Evolutionary conservation across 2,888 invertebrate genomes (phyloP).

Genomic region (Agapostemon virescens): DNA sequence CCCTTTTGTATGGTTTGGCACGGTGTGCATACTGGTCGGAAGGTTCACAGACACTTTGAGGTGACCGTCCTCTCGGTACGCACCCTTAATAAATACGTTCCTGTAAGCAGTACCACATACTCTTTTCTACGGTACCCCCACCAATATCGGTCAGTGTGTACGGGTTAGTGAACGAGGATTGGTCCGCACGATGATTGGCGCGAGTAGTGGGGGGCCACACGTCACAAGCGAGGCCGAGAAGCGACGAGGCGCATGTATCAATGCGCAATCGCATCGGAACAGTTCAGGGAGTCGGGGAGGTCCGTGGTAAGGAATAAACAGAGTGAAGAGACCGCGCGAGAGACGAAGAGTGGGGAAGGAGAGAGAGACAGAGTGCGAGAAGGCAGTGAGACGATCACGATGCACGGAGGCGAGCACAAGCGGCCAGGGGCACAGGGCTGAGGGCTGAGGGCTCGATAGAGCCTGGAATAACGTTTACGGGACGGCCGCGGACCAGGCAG

Average conservation of each 20-base stretch:
- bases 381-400: constrained; percentile 74
- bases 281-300: constrained; percentile 73
- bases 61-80: constrained; percentile 52
- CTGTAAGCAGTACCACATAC: constrained; percentile 65
- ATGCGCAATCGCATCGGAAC: constrained; percentile 79
- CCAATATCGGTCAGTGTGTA: constrained; percentile 56
- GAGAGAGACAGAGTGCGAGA: constrained; percentile 67
- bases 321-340: constrained; percentile 71
- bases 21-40: constrained; percentile 26
- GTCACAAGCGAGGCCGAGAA: constrained; percentile 72
- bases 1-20: constrained; percentile 42
- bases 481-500: constrained; percentile 64
- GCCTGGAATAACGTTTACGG: constrained; percentile 72
- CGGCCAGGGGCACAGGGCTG: constrained; percentile 79
- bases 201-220: constrained; percentile 60
- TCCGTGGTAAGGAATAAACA: constrained; percentile 76
- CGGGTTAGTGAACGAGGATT: constrained; percentile 66
- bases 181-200: constrained; percentile 54
- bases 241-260: constrained; percentile 73
- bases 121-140: constrained; percentile 64
- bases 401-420: constrained; percentile 77
- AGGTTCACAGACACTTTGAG: constrained; percentile 48
- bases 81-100: constrained; percentile 58
- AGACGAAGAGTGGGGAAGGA: constrained; percentile 62
- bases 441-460: constrained; percentile 77